phyloP scores from a whole-genome alignment of 2,888 invertebrate genomes.

The Acrobasis repandana region DNA sequence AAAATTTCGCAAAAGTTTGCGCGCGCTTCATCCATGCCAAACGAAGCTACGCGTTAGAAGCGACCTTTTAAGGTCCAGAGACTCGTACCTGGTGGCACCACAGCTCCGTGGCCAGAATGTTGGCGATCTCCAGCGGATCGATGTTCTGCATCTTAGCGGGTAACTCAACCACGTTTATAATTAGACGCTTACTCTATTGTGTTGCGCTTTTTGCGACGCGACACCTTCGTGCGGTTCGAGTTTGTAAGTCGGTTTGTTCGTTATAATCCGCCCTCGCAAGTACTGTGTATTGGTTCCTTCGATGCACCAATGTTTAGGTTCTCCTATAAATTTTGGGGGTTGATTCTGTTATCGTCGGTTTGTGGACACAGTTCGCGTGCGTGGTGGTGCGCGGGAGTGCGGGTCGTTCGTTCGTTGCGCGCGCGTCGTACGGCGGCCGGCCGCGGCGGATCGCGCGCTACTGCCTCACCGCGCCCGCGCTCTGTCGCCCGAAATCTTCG shows the following conservation, averaged over 20 bases:
- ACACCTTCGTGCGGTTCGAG: constrained; percentile 80
- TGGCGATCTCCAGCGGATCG: constrained; percentile 93
- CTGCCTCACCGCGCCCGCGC: constrained; percentile 65
- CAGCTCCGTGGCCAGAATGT: constrained; percentile 91
- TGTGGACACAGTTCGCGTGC: constrained; percentile 62
- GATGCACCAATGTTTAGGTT: constrained; percentile 41
- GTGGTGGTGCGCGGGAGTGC: constrained; percentile 77
- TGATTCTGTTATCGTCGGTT: constrained; percentile 47
- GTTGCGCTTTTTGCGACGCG: constrained; percentile 82
- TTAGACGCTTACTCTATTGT: constrained; percentile 82
- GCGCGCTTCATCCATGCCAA: neutral
- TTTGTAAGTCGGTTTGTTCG: constrained; percentile 81
- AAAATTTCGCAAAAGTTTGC: neutral
- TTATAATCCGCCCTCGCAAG: constrained; percentile 80
- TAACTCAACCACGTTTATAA: constrained; percentile 76
- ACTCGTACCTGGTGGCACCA: constrained; percentile 90
- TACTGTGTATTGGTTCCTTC: constrained; percentile 57
- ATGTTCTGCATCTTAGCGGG: constrained; percentile 80
- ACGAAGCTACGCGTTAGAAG: neutral
- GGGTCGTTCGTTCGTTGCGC: constrained; percentile 83
- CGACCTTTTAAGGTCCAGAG: constrained; percentile 1
- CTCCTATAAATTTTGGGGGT: constrained; percentile 8
- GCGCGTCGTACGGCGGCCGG: constrained; percentile 80
- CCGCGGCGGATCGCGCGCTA: constrained; percentile 82
- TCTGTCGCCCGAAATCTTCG: constrained; percentile 72